Percentiles rank a stretch among this genome's conserved stretches.
Conservation (phyloP, 2,113 vertebrate species). For the Thunnus thynnus region DNA sequence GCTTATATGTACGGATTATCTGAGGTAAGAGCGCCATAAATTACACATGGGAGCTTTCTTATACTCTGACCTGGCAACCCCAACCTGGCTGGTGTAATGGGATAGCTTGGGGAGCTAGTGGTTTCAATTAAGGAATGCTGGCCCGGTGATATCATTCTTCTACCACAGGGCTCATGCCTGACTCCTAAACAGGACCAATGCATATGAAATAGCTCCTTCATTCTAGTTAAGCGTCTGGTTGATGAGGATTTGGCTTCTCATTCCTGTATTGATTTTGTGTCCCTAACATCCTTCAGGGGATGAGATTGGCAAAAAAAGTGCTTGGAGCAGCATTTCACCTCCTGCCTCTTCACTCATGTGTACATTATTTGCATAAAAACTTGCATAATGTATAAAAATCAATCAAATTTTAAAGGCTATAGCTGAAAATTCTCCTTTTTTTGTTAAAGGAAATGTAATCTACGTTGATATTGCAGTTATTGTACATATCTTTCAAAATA, state of each 20-base stretch:
- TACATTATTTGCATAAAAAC: neutral
- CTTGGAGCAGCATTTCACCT: neutral
- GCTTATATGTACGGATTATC: constrained; percentile 75
- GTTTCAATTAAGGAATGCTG: constrained; percentile 66
- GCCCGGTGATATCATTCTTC: constrained; percentile 53
- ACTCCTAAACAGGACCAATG: constrained; percentile 34
- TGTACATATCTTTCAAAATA: too few relatives aligned
- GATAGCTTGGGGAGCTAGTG: constrained; percentile 56
- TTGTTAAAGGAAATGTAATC: neutral
- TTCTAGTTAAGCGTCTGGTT: constrained; percentile 25
- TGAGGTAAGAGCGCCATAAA: constrained; percentile 64
- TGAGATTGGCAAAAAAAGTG: neutral
- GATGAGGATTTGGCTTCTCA: constrained; percentile 26
- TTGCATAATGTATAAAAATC: too few relatives aligned
- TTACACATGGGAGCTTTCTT: constrained; percentile 68
- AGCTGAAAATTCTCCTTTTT: too few relatives aligned
- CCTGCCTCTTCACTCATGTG: neutral
- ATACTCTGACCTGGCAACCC: constrained; percentile 67
- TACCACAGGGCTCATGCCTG: constrained; percentile 18
- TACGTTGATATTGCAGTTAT: neutral
- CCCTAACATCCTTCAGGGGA: neutral
- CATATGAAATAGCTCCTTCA: neutral
- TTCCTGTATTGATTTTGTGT: constrained; percentile 34
- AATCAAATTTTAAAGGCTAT: too few relatives aligned
- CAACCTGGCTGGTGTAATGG: constrained; percentile 50